A percentile compares a stretch with the other conserved stretches of the same genome.
phyloP scores from a whole-genome alignment of 2,797 vertebrate species.

The Microtus obscurus region DNA sequence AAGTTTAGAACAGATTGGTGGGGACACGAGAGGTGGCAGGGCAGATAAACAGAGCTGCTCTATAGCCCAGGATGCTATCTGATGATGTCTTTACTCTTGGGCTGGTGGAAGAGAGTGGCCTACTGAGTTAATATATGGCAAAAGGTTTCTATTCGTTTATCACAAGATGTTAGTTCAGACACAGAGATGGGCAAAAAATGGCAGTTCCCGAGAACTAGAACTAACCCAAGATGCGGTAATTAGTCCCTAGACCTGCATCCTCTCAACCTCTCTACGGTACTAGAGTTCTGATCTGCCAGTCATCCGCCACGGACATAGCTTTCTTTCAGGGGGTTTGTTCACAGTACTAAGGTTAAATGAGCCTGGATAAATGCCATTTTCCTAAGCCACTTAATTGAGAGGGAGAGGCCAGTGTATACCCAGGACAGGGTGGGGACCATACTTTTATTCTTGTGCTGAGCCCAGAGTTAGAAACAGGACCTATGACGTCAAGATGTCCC shows the following conservation, averaged over 20 bases:
- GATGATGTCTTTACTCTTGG: no score
- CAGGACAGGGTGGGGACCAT: neutral
- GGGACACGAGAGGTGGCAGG: no score
- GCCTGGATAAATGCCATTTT: neutral
- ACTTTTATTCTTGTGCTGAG: conserved; percentile 26
- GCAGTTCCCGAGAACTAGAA: neutral
- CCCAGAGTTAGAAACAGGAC: conserved; percentile 50
- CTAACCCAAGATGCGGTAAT: neutral
- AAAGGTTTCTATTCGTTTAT: neutral
- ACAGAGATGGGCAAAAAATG: neutral
- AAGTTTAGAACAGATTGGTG: neutral
- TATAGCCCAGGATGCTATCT: neutral
- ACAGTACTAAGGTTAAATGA: neutral
- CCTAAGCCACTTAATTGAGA: neutral
- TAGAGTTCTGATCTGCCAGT: neutral
- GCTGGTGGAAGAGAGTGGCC: neutral
- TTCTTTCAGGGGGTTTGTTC: neutral
- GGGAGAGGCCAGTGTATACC: neutral
- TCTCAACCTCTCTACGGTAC: neutral
- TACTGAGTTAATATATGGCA: neutral
- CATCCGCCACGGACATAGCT: neutral
- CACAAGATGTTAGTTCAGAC: neutral
- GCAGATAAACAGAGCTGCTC: neutral
- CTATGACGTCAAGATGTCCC: neutral
- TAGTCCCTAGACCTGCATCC: no score